Evolutionary conservation across 2,113 vertebrate genomes (phyloP).

Genomic region (Sorex fumeus): DNA sequence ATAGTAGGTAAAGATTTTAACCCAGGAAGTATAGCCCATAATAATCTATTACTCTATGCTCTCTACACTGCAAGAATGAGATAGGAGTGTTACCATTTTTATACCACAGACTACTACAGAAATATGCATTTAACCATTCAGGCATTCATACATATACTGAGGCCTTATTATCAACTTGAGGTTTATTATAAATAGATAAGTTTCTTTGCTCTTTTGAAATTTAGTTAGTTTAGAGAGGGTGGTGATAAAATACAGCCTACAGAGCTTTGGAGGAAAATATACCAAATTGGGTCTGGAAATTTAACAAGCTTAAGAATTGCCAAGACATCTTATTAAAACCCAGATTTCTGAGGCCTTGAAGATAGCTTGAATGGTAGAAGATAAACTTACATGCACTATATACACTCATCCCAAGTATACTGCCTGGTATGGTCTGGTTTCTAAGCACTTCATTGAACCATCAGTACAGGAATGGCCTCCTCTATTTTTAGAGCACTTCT

Average conservation of each 20-base stretch:
- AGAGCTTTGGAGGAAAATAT: neutral
- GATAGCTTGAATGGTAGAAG: no score
- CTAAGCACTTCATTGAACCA: no score
- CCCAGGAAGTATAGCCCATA: neutral
- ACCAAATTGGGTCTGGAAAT: neutral
- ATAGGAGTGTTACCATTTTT: neutral
- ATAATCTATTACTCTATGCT: neutral
- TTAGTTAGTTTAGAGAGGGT: neutral
- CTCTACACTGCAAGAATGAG: neutral
- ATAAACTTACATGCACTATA: no score
- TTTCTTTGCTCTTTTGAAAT: neutral
- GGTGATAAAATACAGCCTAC: neutral
- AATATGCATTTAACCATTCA: neutral
- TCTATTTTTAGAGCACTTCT: no score
- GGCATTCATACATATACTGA: neutral
- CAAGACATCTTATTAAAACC: neutral
- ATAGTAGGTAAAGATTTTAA: neutral
- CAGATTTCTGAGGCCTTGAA: neutral
- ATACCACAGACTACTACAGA: rapidly evolving
- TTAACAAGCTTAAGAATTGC: neutral
- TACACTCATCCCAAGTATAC: no score
- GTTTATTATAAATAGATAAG: neutral
- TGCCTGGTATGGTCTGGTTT: no score
- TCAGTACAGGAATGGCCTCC: no score
- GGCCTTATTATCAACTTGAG: neutral